These are phyloP conservation scores for Papilio protenor DNA, from an alignment of 2,888 invertebrate genomes.

Conservation along the genomic window DNA sequence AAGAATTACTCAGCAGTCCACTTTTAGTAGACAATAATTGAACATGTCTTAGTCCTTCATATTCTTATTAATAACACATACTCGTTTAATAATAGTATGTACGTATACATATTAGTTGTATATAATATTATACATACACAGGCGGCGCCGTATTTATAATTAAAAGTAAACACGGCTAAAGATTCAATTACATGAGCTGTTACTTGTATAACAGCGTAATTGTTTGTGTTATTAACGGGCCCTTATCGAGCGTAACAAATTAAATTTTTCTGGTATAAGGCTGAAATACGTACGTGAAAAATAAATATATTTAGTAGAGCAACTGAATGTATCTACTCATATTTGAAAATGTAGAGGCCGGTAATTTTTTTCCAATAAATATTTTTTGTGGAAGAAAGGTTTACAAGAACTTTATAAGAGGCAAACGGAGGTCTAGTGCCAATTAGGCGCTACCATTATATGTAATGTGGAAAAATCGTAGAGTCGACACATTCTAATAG, in stretches of 20 bases:
- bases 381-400: too few species aligned
- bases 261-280: conserved; percentile 3
- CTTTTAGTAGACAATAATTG: too few species aligned
- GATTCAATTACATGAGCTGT: conserved; percentile 6
- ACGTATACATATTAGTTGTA: too few species aligned
- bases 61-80: too few species aligned
- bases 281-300: background rate
- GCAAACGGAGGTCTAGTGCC: background rate
- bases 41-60: too few species aligned
- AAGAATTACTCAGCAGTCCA: too few species aligned
- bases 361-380: too few species aligned
- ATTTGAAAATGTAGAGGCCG: too few species aligned
- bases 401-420: background rate
- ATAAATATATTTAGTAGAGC: background rate
- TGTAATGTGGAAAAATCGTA: background rate
- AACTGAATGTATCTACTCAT: too few species aligned
- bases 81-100: too few species aligned
- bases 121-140: too few species aligned
- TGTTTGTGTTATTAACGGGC: background rate
- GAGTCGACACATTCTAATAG: background rate
- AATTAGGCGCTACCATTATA: background rate
- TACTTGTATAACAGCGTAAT: conserved; percentile 1
- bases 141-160: background rate
- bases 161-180: conserved; percentile 17
- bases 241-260: background rate